Evolutionary conservation across 2,113 vertebrate species (phyloP).

Genomic region (Tachycineta bicolor): DNA sequence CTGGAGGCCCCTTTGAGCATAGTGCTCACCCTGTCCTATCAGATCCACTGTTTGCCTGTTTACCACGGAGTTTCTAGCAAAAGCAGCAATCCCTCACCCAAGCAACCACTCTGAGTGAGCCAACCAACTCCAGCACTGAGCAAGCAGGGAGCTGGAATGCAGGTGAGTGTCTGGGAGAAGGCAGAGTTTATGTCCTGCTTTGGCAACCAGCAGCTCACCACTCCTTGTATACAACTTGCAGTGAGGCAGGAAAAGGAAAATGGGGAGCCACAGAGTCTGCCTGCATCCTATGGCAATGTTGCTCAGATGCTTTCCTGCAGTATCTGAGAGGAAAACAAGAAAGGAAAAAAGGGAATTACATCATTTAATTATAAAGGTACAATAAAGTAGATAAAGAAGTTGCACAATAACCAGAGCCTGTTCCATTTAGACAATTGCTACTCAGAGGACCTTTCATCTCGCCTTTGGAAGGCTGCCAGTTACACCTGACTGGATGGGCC

Average conservation of each 20-base stretch:
- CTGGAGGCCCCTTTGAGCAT: not conserved
- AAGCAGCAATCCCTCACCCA: not conserved
- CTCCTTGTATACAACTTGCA: not conserved
- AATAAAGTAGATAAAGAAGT: constrained; percentile 44
- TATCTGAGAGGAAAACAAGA: not conserved
- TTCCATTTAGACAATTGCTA: constrained; percentile 49
- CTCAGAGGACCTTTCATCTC: constrained; percentile 3
- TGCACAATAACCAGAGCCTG: constrained; percentile 7
- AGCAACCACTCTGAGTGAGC: not conserved
- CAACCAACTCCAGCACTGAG: not conserved
- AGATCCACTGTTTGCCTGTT: not conserved
- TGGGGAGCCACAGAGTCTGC: not conserved
- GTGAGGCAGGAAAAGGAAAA: not conserved
- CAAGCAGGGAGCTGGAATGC: not conserved
- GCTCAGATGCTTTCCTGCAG: not conserved
- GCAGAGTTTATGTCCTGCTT: not conserved
- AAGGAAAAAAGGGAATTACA: not conserved
- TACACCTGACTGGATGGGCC: constrained; percentile 11
- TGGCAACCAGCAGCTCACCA: not conserved
- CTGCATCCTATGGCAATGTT: not conserved
- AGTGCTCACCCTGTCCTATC: not conserved
- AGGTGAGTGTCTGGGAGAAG: not conserved
- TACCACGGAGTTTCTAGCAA: not conserved
- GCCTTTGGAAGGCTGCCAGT: constrained; percentile 43
- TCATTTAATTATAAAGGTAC: constrained; percentile 58